phyloP scores from a whole-genome alignment of 2,888 invertebrate species.

The Thymelicus sylvestris region DNA sequence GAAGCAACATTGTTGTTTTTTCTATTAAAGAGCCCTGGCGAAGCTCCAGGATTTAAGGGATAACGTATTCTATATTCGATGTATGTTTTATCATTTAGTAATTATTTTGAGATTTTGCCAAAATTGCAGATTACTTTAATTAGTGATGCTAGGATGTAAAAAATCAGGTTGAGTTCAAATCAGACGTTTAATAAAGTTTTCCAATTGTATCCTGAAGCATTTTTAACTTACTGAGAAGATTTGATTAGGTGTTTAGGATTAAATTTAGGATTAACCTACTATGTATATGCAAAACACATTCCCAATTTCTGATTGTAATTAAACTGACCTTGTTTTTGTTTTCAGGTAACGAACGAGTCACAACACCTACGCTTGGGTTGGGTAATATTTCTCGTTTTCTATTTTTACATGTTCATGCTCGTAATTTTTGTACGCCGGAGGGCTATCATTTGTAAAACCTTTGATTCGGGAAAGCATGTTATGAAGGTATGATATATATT shows the following conservation, averaged over 20 bases:
- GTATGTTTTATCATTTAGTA: conserved; percentile 19
- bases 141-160: too few relatives aligned
- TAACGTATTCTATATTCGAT: conserved; percentile 52
- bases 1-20: conserved; percentile 31
- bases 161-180: too few relatives aligned
- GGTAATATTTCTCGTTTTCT: conserved; percentile 9
- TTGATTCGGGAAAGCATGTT: conserved; percentile 15
- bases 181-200: too few relatives aligned
- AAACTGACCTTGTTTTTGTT: conserved; percentile 14
- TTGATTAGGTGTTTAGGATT: too few relatives aligned
- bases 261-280: too few relatives aligned
- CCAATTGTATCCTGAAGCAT: too few relatives aligned
- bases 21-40: conserved; percentile 40
- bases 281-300: conserved; percentile 36
- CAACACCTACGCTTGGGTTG: background rate
- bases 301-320: conserved; percentile 42
- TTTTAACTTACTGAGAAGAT: too few relatives aligned
- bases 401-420: conserved; percentile 2
- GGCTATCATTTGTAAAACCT: conserved; percentile 11
- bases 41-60: conserved; percentile 48
- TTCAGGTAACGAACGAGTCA: conserved; percentile 17
- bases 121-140: too few relatives aligned
- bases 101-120: too few relatives aligned
- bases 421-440: conserved; percentile 19
- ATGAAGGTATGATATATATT: conserved; percentile 8